Evolutionary conservation across 1,140 invertebrate genomes (phyloP).

Genomic region (Grapholita molesta): DNA sequence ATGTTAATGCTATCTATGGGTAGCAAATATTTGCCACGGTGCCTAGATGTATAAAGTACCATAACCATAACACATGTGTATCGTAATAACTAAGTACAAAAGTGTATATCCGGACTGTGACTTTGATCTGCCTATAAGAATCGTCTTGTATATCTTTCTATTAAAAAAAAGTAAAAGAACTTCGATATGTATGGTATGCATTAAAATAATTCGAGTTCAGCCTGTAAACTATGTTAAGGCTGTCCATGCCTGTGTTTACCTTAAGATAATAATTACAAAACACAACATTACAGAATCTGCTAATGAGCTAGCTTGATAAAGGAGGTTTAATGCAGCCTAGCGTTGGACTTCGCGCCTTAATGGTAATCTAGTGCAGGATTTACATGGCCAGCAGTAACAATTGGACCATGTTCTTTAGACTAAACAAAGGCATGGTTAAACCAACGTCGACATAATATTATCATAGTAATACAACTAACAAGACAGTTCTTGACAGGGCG

Average conservation of each 20-base stretch:
- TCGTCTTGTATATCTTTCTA: neutral
- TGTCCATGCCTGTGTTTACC: neutral
- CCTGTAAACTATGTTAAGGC: neutral
- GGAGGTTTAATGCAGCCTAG: neutral
- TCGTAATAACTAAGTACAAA: too few relatives aligned
- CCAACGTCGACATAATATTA: conserved; percentile 10
- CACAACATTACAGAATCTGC: neutral
- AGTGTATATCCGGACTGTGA: too few relatives aligned
- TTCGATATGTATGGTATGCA: neutral
- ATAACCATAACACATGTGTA: too few relatives aligned
- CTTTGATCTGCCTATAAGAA: too few relatives aligned
- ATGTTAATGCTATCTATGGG: too few relatives aligned
- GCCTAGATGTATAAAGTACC: too few relatives aligned
- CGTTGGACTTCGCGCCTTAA: conserved; percentile 24
- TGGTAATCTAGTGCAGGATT: conserved; percentile 39
- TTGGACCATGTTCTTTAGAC: conserved; percentile 38
- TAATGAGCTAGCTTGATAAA: conserved; percentile 1
- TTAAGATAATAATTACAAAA: neutral
- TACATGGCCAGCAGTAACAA: conserved; percentile 36
- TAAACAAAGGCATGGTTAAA: conserved; percentile 39
- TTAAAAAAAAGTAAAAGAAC: neutral
- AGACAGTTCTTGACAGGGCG: conserved; percentile 5
- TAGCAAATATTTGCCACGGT: too few relatives aligned
- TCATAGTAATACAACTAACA: conserved; percentile 18
- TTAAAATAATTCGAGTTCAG: neutral